A percentile compares a stretch with the other conserved stretches of the same genome.
phyloP scores from a whole-genome alignment of 1,140 invertebrate species.

The Zaprionus tsacasi region DNA sequence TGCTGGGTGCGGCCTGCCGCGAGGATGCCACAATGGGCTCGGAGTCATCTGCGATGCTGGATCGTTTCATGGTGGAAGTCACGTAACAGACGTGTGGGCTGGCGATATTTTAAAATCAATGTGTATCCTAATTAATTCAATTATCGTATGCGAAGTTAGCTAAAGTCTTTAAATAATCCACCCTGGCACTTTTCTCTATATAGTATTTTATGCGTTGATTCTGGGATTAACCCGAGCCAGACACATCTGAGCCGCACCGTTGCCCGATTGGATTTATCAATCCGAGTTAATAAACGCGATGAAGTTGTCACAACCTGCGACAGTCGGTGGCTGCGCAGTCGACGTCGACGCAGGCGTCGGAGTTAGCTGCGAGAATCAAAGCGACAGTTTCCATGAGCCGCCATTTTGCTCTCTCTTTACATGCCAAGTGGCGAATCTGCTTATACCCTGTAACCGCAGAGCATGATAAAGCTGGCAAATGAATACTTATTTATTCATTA shows the following conservation, averaged over 20 bases:
- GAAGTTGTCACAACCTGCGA: constrained; percentile 13
- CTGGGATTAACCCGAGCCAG: constrained; percentile 6
- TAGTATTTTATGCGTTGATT: background rate
- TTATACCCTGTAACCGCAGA: constrained; percentile 3
- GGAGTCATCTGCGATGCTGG: constrained; percentile 20
- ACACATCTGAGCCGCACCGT: constrained; percentile 37
- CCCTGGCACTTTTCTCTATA: constrained; percentile 6
- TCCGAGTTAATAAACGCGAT: constrained; percentile 11
- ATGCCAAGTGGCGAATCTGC: background rate
- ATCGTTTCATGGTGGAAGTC: constrained; percentile 12
- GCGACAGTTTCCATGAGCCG: background rate
- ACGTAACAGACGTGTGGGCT: background rate
- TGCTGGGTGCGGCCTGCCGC: constrained; percentile 22
- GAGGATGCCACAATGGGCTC: constrained; percentile 42
- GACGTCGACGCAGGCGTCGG: background rate
- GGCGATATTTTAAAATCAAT: background rate
- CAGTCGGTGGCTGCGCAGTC: background rate
- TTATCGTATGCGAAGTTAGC: no score
- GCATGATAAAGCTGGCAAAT: background rate
- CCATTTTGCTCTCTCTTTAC: constrained; percentile 15
- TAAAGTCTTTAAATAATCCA: background rate
- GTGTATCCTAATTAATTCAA: no score
- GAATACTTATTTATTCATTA: background rate
- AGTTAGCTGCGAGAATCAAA: constrained; percentile 9
- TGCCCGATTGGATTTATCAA: constrained; percentile 38